Evolutionary conservation across 2,113 vertebrate species (phyloP).

Genomic region (Nycticryphes semicollaris): DNA sequence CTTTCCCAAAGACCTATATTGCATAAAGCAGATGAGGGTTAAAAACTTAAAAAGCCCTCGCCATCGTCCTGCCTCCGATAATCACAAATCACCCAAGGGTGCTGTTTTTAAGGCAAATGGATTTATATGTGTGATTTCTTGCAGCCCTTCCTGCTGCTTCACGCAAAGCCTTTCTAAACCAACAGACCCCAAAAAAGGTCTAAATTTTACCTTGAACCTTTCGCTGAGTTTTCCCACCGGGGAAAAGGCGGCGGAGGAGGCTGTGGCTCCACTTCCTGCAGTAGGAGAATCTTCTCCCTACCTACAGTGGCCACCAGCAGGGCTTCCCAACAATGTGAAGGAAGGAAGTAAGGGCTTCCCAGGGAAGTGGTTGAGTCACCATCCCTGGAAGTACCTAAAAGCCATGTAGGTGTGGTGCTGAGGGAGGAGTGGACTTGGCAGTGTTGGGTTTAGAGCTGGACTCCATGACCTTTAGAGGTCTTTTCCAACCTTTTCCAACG

Average conservation of each 20-base stretch:
- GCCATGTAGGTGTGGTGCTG: not conserved
- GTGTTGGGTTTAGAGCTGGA: not conserved
- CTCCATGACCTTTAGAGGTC: not conserved
- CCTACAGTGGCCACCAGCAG: not conserved
- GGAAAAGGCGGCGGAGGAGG: not conserved
- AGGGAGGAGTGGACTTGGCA: not conserved
- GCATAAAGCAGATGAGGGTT: too few relatives aligned
- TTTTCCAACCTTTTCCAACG: not conserved
- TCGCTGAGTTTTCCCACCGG: not conserved
- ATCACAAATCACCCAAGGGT: not conserved
- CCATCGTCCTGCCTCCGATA: not conserved
- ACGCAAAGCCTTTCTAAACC: not conserved
- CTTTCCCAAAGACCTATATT: not conserved
- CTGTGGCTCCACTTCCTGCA: not conserved
- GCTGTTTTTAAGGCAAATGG: not conserved
- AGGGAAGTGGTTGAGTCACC: not conserved
- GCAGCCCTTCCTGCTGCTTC: not conserved
- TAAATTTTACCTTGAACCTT: not conserved
- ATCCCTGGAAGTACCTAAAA: not conserved
- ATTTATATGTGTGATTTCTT: not conserved
- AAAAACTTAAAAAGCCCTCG: not conserved
- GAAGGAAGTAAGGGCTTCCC: not conserved
- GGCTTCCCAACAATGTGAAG: not conserved
- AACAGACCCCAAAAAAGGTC: not conserved
- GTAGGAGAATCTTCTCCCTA: fast-evolving